Evolutionary conservation across 1,140 invertebrate genomes (phyloP), one percentile per base, ranked within the genome.

Genomic region (Cephus cinctus): DNA sequence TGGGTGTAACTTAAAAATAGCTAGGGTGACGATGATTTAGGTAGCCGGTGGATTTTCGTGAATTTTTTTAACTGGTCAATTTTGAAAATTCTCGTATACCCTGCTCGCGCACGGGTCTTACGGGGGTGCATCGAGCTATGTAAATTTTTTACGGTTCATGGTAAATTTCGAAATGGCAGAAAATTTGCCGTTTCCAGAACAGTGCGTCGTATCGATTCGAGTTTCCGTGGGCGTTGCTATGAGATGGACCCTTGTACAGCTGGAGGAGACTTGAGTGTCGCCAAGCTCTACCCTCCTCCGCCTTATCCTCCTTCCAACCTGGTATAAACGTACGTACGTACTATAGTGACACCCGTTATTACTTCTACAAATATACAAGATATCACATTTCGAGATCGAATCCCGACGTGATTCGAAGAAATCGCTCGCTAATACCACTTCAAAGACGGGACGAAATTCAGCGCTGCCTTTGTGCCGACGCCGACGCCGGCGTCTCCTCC

Each of bases 201-300:
- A 70, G 66, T 73, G 73, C 69, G 65, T 71, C 65, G 69, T 75
- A 76, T 76, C 72, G 74, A 76, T 76, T 75, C 64, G 67, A 65
- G 72, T 71, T 71, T 69, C 70, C 70, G 73, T 73, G 75, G 73
- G 73, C 75, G 75, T 77, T 77, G 75, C 75, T 76, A 76, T 70
- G 75, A 75, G 75, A 77, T 77, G 72, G 75, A 75, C 73, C 75
- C 75, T 76, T 75, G 73, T 73, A 73, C 62, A 66, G 67, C 34
- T 36, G 38, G 56, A 60, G 68, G 61, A 69, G 67, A 71, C 71
- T 76, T 66, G 72, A 76, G 72, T 75, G 74, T 77, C 74, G 74
- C 72, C 73, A 68, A 69, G 72, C 68, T 36, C 14, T 72, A 72
- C 69, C 64, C 67, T 70, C 64, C 36, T 25, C 52, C 23, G 23